phyloP scores from a whole-genome alignment of 2,888 invertebrate genomes.

The Chesias legatella region DNA sequence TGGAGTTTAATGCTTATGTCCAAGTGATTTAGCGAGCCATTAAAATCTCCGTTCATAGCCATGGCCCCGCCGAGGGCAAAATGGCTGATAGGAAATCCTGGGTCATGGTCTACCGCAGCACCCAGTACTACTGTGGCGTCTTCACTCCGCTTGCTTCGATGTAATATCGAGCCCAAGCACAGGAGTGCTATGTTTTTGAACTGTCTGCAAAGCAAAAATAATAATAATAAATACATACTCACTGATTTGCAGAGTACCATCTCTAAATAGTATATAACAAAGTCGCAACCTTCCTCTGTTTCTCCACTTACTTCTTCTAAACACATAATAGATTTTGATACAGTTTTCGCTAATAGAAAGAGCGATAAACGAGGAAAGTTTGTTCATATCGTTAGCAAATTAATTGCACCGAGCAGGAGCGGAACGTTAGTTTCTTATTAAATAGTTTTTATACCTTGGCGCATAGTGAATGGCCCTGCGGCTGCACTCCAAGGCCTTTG shows the following conservation, averaged over 20 bases:
- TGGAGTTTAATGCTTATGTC: conserved; percentile 84
- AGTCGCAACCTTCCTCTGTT: no score
- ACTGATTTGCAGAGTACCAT: not conserved
- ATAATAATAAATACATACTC: conserved; percentile 9
- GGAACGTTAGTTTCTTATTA: no score
- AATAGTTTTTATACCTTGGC: conserved; percentile 77
- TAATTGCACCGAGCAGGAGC: no score
- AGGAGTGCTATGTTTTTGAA: conserved; percentile 87
- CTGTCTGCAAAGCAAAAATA: conserved; percentile 69
- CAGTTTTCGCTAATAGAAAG: no score
- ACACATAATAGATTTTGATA: no score
- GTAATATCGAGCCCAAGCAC: conserved; percentile 87
- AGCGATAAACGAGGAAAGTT: no score
- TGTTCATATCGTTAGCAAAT: no score
- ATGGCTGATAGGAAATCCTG: conserved; percentile 80
- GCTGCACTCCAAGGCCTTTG: conserved; percentile 89
- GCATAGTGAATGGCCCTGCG: conserved; percentile 87
- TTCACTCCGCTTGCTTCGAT: conserved; percentile 82
- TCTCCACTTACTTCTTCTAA: no score
- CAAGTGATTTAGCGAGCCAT: conserved; percentile 81
- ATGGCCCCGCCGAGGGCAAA: conserved; percentile 87
- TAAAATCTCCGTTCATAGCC: conserved; percentile 85
- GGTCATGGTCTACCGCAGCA: conserved; percentile 86
- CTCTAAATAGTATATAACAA: no score
- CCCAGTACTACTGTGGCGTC: conserved; percentile 87